phyloP scores from a whole-genome alignment of 1,140 invertebrate species.

The Drusus annulatus region DNA sequence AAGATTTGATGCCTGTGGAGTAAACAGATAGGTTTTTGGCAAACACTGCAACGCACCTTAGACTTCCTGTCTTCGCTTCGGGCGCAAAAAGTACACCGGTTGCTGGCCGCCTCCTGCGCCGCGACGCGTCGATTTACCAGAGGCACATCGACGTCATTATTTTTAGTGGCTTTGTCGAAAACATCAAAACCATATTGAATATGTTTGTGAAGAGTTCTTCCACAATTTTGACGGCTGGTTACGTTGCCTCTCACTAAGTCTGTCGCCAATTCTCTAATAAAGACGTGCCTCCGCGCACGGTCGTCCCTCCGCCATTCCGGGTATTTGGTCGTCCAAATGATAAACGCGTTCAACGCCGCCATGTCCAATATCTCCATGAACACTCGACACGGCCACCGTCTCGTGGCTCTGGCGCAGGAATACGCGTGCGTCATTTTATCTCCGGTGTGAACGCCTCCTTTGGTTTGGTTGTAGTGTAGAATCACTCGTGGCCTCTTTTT shows the following conservation, averaged over 20 bases:
- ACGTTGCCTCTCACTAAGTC: conserved; percentile 28
- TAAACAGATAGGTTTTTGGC: background rate
- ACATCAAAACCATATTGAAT: conserved; percentile 17
- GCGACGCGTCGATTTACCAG: background rate
- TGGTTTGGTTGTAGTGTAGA: conserved; percentile 59
- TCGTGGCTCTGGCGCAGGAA: conserved; percentile 48
- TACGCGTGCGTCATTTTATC: conserved; percentile 61
- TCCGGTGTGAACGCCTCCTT: conserved; percentile 59
- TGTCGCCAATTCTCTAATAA: conserved; percentile 51
- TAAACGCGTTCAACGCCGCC: conserved; percentile 57
- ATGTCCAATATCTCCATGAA: conserved; percentile 59
- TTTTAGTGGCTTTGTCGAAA: background rate
- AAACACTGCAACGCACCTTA: conserved; percentile 1
- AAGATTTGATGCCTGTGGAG: conserved; percentile 60
- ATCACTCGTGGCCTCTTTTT: conserved; percentile 16
- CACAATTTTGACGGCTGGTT: background rate
- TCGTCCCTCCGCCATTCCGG: conserved; percentile 31
- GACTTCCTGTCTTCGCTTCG: background rate
- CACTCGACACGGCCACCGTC: conserved; percentile 56
- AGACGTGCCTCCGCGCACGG: conserved; percentile 32
- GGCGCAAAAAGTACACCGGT: background rate
- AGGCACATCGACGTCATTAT: background rate
- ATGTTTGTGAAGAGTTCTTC: conserved; percentile 8
- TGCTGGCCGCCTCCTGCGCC: background rate
- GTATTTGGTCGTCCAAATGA: conserved; percentile 54